Evolutionary conservation across 1,140 invertebrate genomes (phyloP).

Genomic region (Drosophila pandora): DNA sequence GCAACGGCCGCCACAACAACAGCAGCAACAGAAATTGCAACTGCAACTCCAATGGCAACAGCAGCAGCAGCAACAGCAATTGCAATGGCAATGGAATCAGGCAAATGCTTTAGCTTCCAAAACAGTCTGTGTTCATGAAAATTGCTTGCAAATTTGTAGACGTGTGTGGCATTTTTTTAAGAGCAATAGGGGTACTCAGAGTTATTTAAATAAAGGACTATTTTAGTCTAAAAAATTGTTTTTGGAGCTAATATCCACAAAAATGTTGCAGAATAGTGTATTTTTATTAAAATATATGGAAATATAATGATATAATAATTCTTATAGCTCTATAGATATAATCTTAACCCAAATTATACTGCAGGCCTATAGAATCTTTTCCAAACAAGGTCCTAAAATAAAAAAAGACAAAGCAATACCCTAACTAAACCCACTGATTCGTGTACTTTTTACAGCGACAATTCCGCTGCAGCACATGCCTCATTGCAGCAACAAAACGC

Average conservation of each 20-base stretch:
- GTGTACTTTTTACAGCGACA: constrained; percentile 46
- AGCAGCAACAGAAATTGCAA: constrained; percentile 18
- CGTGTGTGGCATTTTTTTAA: constrained; percentile 58
- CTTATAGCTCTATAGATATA: too few species aligned
- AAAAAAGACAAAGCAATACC: constrained; percentile 7
- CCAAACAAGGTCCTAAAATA: background rate
- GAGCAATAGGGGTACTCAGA: constrained; percentile 36
- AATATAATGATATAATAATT: too few species aligned
- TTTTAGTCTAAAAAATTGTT: too few species aligned
- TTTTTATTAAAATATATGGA: too few species aligned
- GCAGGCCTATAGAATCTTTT: background rate
- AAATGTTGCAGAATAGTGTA: too few species aligned
- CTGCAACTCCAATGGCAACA: constrained; percentile 22
- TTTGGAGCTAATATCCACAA: too few species aligned
- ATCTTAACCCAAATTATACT: background rate
- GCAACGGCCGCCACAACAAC: constrained; percentile 25
- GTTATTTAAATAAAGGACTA: background rate
- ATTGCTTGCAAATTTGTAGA: constrained; percentile 46
- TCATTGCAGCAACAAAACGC: constrained; percentile 51
- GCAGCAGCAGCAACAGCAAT: background rate
- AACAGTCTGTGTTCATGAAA: constrained; percentile 57
- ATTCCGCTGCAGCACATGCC: constrained; percentile 56
- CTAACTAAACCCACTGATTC: constrained; percentile 24
- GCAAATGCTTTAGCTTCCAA: constrained; percentile 13
- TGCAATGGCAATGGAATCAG: constrained; percentile 16